Evolutionary conservation across 2,888 invertebrate genomes (phyloP).

Genomic region (Tridacna gigas): DNA sequence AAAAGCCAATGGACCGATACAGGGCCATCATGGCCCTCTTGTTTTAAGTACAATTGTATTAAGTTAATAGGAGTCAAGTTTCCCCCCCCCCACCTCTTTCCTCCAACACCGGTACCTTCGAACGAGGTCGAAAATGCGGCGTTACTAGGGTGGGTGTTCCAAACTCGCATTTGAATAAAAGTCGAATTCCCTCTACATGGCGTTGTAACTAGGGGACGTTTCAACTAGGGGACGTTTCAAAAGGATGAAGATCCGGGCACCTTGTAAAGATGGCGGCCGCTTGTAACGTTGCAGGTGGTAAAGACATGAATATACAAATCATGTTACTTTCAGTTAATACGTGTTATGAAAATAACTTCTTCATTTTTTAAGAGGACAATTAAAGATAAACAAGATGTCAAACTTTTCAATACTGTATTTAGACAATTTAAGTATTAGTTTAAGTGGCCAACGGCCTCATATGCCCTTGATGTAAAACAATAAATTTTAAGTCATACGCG

Average conservation of each 20-base stretch:
- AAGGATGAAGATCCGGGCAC: not conserved
- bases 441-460: constrained; percentile 12
- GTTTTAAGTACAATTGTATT: no score
- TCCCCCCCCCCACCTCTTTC: no score
- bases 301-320: not conserved
- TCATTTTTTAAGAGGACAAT: no score
- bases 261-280: constrained; percentile 17
- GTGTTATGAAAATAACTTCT: not conserved
- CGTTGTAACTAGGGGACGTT: no score
- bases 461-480: constrained; percentile 4
- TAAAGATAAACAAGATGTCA: not conserved
- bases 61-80: no score
- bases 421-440: not conserved
- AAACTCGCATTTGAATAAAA: no score
- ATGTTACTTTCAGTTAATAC: not conserved
- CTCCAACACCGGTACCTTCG: no score
- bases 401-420: no score
- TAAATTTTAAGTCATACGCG: constrained; percentile 10
- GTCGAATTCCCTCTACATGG: not conserved
- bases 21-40: no score
- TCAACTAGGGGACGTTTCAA: not conserved
- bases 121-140: not conserved
- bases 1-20: no score
- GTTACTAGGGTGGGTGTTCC: not conserved
- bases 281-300: constrained; percentile 21